Conservation (phyloP, 2,797 vertebrate species). For the Remorina albescens region DNA sequence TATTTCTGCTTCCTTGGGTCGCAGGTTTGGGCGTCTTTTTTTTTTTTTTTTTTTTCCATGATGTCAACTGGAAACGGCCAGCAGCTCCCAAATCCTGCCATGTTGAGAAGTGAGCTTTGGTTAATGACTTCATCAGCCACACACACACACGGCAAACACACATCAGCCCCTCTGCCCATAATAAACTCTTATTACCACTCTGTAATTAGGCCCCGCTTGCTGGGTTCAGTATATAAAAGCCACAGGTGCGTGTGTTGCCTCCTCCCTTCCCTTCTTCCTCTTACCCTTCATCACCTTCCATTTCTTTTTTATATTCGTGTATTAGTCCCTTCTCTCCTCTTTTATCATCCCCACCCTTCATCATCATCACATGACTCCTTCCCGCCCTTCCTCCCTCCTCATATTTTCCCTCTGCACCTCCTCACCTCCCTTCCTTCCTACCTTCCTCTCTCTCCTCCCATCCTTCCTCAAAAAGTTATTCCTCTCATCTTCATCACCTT, state of each 20-base stretch:
- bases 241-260: conserved; percentile 28
- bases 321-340: not conserved
- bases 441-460: not conserved
- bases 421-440: not conserved
- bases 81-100: conserved; percentile 1
- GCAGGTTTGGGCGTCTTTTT: not conserved
- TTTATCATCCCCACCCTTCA: not conserved
- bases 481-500: not conserved
- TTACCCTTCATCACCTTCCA: not conserved
- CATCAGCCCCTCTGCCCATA: conserved; percentile 23
- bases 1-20: too few relatives aligned
- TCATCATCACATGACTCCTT: not conserved
- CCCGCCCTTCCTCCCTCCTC: conserved; percentile 6
- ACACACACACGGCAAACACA: conserved; percentile 19
- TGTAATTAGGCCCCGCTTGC: conserved; percentile 35
- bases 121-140: conserved; percentile 42
- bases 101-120: conserved; percentile 7
- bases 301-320: not conserved
- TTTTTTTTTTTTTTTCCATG: not conserved
- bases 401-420: conserved; percentile 2
- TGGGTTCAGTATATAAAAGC: conserved; percentile 40
- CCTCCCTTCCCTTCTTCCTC: conserved; percentile 7
- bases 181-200: conserved; percentile 35
- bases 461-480: not conserved
- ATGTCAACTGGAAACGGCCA: not conserved